Conservation (phyloP, 2,797 vertebrate species). For the Distichodus sexfasciatus region DNA sequence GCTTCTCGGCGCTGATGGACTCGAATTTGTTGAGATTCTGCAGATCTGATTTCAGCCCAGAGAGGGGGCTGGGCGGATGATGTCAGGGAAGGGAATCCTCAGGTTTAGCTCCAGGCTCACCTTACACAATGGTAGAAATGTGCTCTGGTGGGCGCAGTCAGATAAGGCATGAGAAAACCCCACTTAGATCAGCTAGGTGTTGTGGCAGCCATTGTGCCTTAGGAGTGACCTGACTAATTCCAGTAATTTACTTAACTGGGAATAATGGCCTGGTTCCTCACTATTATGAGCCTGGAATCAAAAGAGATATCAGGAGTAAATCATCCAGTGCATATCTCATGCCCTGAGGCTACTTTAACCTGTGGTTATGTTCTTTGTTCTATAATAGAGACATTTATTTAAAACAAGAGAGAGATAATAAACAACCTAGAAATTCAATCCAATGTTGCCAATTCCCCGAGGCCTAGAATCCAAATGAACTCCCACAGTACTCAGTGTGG, state of each 20-base stretch:
- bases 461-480: neutral
- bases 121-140: neutral
- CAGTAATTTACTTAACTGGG: conserved; percentile 15
- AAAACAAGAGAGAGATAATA: too few relatives aligned
- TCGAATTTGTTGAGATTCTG: conserved; percentile 34
- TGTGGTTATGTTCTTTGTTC: neutral
- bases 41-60: conserved; percentile 24
- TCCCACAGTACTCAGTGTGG: neutral
- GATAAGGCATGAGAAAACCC: conserved; percentile 10
- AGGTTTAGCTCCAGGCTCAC: neutral
- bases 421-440: conserved; percentile 8
- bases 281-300: conserved; percentile 6
- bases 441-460: neutral
- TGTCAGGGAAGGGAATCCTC: conserved; percentile 4
- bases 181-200: neutral
- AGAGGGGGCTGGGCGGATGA: conserved; percentile 1
- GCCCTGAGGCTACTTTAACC: neutral
- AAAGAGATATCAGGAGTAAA: conserved; percentile 11
- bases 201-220: conserved; percentile 12
- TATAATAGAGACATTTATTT: neutral
- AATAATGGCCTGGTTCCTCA: conserved; percentile 23
- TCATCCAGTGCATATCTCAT: neutral
- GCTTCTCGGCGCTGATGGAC: conserved; percentile 30
- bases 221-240: conserved; percentile 27
- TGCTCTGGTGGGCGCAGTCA: conserved; percentile 1